phyloP scores from a whole-genome alignment of 1,140 invertebrate genomes.

The Nasonia giraulti region DNA sequence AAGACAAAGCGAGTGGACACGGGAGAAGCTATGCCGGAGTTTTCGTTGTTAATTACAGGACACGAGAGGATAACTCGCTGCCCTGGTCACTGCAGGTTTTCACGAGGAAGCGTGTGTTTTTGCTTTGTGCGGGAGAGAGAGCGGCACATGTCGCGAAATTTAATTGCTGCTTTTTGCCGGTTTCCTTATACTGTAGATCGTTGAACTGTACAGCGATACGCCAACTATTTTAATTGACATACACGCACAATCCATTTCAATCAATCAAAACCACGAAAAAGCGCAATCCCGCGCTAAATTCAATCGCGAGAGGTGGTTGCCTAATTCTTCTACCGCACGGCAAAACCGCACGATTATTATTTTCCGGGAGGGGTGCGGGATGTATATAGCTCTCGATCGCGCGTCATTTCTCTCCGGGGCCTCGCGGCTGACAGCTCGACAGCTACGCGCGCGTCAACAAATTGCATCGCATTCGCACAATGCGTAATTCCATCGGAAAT shows the following conservation, averaged over 20 bases:
- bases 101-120: neutral
- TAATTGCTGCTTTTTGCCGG: neutral
- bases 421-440: conserved; percentile 38
- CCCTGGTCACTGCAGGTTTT: neutral
- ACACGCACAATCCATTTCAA: neutral
- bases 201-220: neutral
- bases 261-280: conserved; percentile 12
- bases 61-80: neutral
- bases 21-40: neutral
- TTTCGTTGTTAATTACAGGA: conserved; percentile 32
- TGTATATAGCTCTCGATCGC: neutral
- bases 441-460: conserved; percentile 30
- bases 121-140: neutral
- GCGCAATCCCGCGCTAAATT: neutral
- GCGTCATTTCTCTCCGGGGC: conserved; percentile 33
- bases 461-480: conserved; percentile 49
- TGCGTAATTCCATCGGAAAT: conserved; percentile 49
- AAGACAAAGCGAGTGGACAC: conserved; percentile 34
- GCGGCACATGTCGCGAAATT: neutral
- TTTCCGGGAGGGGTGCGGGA: neutral
- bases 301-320: neutral
- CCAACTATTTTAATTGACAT: neutral
- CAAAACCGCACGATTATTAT: conserved; percentile 39
- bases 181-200: neutral
- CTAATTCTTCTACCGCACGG: neutral